These are phyloP conservation scores for Lepus americanus DNA, from an alignment of 2,113 vertebrate species.

Conservation along the genomic window DNA sequence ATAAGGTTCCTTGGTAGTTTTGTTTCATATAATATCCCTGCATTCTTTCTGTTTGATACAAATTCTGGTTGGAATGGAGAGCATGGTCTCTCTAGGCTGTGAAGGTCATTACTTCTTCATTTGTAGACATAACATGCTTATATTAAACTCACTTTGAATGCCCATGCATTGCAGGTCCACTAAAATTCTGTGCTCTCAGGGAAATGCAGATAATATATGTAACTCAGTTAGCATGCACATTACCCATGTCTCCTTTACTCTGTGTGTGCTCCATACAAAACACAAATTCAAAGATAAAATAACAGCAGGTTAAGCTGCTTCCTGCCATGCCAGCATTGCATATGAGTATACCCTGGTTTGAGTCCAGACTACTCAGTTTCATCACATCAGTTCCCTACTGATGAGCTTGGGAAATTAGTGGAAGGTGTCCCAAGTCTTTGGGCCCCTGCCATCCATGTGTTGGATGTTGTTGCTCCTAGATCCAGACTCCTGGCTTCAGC, in stretches of 20 bases:
- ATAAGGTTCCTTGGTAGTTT: neutral
- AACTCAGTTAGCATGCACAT: rapidly evolving
- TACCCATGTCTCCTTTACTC: neutral
- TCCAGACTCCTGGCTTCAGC: too few relatives aligned
- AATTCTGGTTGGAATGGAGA: neutral
- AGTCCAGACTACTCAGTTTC: too few relatives aligned
- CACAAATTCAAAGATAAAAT: neutral
- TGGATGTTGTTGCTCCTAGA: too few relatives aligned
- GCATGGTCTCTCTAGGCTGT: neutral
- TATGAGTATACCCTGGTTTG: too few relatives aligned
- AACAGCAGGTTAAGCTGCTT: too few relatives aligned
- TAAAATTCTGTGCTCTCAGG: neutral
- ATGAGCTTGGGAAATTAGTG: too few relatives aligned
- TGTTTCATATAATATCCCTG: neutral
- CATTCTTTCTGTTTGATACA: neutral
- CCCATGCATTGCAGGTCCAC: neutral
- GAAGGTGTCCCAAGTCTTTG: too few relatives aligned
- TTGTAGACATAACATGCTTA: neutral
- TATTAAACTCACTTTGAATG: neutral
- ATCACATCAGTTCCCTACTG: too few relatives aligned
- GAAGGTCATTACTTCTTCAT: neutral
- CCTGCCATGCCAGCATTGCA: too few relatives aligned
- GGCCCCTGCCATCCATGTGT: too few relatives aligned
- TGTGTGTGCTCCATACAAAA: neutral
- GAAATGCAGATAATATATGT: neutral